Base-by-base conservation (phyloP, 2,113 vertebrate species). In the Notarius lentiginosus region DNA sequence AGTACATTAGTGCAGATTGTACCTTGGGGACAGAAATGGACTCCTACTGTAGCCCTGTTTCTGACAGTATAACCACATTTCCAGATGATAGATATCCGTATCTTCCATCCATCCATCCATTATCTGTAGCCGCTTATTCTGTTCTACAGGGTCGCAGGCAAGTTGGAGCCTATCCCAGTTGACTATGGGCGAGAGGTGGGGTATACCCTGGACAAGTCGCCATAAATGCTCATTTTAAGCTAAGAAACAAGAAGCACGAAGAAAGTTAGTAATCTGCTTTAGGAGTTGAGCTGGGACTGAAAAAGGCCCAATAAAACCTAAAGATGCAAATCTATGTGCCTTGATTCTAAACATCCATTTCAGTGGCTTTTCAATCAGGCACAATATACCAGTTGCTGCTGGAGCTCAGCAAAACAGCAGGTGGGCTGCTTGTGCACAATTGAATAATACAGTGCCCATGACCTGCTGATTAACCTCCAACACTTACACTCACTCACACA, bases 371-470 rank as follows among this genome's bases (percentile, higher is more conserved):
- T 85, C 75, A 86, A 34, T 79, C 47, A 55, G 73, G 65, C n/a
- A 79, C 73, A 65, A 55, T 65, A 65, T 68, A 49, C 65, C 65
- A 84, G 63, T 55, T 80, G 49, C 63, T 84, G 30, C 30, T 70
- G 24, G 55, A 72, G 79, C 47, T 86, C 65, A 86, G 41, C 10
- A 73, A 66, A 86, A 68, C 85, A 86, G 79, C 73, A 82, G 85
- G 85, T 79, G 75, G 84, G 84, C 17, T 30, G 30, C 73, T 73
- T 61, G 60, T 82, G 79, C 66, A 72, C 79, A 72, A 72, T 51
- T 73, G 79, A 82, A 86, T 82, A 79, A 86, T 86, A 86, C 76
- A 86, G 85, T 86, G 30, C 51, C 63, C 85, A 49, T 81, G 85
- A 81, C 77, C 85, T 47, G 53, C 77, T 86, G 63, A 86, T 86